Percentiles rank a stretch among this genome's conserved stretches.
Conservation (phyloP, 2,888 invertebrate genomes). For the Sericinus montela region DNA sequence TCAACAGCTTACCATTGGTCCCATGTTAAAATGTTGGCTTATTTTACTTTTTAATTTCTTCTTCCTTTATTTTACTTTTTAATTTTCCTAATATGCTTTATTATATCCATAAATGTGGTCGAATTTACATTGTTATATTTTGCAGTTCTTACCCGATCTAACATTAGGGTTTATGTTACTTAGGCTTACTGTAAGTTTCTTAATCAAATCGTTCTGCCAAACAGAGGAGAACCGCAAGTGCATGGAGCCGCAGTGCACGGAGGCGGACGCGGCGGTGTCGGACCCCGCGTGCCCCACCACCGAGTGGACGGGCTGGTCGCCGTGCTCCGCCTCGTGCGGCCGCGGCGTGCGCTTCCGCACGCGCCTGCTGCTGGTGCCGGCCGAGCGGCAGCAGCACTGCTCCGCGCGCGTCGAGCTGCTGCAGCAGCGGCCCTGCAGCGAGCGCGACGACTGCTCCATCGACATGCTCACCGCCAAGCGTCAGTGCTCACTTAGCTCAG, state of each 20-base stretch:
- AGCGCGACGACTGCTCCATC: conserved; percentile 83
- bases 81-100: too few relatives aligned
- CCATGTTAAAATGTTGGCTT: too few relatives aligned
- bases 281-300: conserved; percentile 88
- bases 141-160: too few relatives aligned
- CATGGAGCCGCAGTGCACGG: conserved; percentile 84
- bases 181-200: too few relatives aligned
- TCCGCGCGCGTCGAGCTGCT: conserved; percentile 83
- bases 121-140: too few relatives aligned
- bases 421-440: conserved; percentile 86
- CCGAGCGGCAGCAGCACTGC: conserved; percentile 82
- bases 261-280: conserved; percentile 54
- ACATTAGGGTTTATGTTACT: too few relatives aligned
- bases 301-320: conserved; percentile 95
- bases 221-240: conserved; percentile 89
- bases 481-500: too few relatives aligned
- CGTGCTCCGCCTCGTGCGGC: conserved; percentile 94
- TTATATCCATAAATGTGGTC: too few relatives aligned
- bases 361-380: conserved; percentile 83
- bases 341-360: conserved; percentile 86
- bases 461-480: conserved; percentile 88
- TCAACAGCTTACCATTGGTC: too few relatives aligned
- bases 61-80: too few relatives aligned
- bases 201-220: neutral
- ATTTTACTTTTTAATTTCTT: too few relatives aligned